Evolutionary conservation across 2,113 vertebrate species (phyloP), one percentile per base, ranked within the genome.

Genomic region (Gobius niger): DNA sequence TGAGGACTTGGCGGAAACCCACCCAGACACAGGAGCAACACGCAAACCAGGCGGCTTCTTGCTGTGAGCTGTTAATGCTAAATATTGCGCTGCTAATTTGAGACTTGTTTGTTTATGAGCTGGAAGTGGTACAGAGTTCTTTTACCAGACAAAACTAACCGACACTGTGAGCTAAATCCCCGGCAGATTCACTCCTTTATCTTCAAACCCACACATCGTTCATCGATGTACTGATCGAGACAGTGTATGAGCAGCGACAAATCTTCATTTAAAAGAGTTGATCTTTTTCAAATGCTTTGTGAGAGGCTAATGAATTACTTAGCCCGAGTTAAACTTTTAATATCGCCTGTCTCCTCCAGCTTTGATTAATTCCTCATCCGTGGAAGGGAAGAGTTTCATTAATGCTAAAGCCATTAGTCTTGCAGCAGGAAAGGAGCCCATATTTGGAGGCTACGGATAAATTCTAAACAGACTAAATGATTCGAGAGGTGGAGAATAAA

Each of bases 321-420:
- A 85, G 73, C 84, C 85, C 81, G 64, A 74, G 76, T 91, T 91
- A 85, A 92, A 92, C 90, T 92, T 92, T 92, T 92, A 93, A 93
- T 93, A 90, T 91, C 84, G 83, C 77, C 85, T 74, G 81, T 90
- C 88, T 89, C 75, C 75, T 82, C 76, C 79, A 77, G 83, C 85
- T 83, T 87, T 92, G 88, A 93, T 93, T 93, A 91, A 93, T 92
- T 92, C 84, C 88, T 91, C 84, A 85, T 84, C 72, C 63, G 63
- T 53, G 63, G 77, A 77, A 88, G 87, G 82, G 82, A 88, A 90
- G 87, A 88, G 87, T 93, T 93, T 92, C 91, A 92, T 93, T 93
- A 92, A 91, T 87, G 72, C 81, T 83, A 89, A 89, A 90, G 85
- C 80, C 88, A 91, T 93, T 91, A 83, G 86, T 92, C 92, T 92